Base-by-base conservation (phyloP, 2,797 vertebrate genomes). In the Alcedo quadribrachys region DNA sequence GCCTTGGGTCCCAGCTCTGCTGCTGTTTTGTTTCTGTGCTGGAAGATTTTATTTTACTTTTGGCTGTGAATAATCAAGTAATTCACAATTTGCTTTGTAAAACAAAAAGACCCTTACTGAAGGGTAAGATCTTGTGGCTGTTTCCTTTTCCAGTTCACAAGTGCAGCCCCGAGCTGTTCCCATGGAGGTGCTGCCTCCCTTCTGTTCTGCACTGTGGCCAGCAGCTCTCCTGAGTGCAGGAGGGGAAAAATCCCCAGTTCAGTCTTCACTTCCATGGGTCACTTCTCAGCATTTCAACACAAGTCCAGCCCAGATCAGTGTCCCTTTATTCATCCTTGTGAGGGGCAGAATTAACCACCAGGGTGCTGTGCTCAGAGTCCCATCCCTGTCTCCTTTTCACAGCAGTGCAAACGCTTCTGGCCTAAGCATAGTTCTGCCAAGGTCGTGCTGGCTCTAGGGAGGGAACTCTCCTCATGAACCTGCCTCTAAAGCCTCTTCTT, bases 401-500 rank as follows among this genome's bases (percentile, higher is more conserved):
- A 4, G n/a, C 14, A 2, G 0, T 22, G 18, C 46, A 15, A 15
- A 50, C 40, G 4, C 21, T 62, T 21, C 4, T 3, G 37, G 63
- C 57, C 33, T 16, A 6, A 46, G 7, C 13, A 0, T 2, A 2
- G 46, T 10, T 18, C 6, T 6, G 48, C 12, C 65, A 4, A 21
- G 22, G 61, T 20, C 7, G 0, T 0, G 0, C 43, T 50, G 0
- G 0, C 54, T 46, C 37, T 28, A 5, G 28, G 12, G 57, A 37
- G 74, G 46, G 60, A 16, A 8, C 17, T 37, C 63, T 37, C 20
- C 32, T 54, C 27, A 2, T 5, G 19, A 11, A 11, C 15, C 17
- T n/a, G 6, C 57, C 63, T 86, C 25, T 67, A 20, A 58, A 35
- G 22, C 11, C 43, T 46, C 9, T 55, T 89, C 18, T 32, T 63